A percentile compares a stretch with the other conserved stretches of the same genome.
These are phyloP conservation scores for Tangara arthus DNA, from an alignment of 2,797 vertebrate genomes.

Conservation along the genomic window DNA sequence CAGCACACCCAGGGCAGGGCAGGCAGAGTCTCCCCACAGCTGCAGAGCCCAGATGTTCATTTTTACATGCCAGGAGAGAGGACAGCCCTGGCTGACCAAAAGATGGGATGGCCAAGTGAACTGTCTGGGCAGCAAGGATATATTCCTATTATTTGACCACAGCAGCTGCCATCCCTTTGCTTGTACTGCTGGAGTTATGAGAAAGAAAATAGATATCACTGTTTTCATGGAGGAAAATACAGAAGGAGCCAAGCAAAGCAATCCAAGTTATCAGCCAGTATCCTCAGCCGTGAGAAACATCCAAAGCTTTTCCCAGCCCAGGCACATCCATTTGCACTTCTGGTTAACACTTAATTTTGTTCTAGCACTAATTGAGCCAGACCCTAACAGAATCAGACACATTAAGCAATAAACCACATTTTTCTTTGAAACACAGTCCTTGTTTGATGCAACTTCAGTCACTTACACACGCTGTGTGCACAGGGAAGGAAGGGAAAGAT, in stretches of 20 bases:
- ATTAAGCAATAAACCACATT: neutral
- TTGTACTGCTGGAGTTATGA: neutral
- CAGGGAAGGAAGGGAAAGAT: neutral
- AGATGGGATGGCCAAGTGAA: neutral
- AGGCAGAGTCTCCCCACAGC: neutral
- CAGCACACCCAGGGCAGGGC: neutral
- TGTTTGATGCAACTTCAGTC: neutral
- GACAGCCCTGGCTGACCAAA: neutral
- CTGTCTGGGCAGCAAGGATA: neutral
- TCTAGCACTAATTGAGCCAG: neutral
- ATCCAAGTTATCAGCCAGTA: neutral
- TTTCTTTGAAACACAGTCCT: neutral
- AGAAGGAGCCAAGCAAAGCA: slow-evolving; percentile 15
- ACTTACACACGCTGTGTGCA: neutral
- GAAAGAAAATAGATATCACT: neutral
- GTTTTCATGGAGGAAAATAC: neutral
- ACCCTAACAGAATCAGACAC: neutral
- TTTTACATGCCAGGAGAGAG: neutral
- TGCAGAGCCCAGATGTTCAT: neutral
- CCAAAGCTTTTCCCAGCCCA: neutral
- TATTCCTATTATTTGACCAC: neutral
- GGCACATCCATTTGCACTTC: neutral
- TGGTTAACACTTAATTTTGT: neutral
- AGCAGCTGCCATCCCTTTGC: slow-evolving; percentile 7
- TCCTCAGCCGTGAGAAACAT: slow-evolving; percentile 19